Percentiles rank a stretch among this genome's conserved stretches.
These are phyloP conservation scores for Thymelicus acteon DNA, from an alignment of 2,888 invertebrate genomes.

Conservation along the genomic window DNA sequence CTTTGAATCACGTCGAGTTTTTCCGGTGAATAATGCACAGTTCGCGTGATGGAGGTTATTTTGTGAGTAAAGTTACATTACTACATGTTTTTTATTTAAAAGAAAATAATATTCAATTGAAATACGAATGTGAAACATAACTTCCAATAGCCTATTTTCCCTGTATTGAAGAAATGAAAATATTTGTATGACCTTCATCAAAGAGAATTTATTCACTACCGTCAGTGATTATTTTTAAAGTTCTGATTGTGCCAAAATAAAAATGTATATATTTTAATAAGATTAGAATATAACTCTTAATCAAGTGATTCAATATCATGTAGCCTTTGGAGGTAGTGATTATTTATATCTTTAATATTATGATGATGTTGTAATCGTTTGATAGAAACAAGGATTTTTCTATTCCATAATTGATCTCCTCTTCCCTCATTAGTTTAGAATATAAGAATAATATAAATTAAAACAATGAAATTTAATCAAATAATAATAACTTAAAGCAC, in stretches of 20 bases:
- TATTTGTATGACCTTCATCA: too few relatives aligned
- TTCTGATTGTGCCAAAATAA: constrained; percentile 5
- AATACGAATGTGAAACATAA: too few relatives aligned
- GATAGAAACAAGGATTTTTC: constrained; percentile 57
- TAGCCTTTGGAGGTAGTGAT: constrained; percentile 63
- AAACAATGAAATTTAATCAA: constrained; percentile 17
- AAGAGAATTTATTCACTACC: too few relatives aligned
- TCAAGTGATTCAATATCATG: constrained; percentile 43
- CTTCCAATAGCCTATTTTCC: too few relatives aligned
- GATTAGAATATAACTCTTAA: constrained; percentile 17
- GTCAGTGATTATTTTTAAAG: background rate
- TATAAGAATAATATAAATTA: constrained; percentile 31
- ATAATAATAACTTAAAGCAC: constrained; percentile 14
- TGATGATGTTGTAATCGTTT: constrained; percentile 54
- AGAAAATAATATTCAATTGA: too few relatives aligned
- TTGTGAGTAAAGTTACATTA: background rate
- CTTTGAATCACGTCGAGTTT: background rate
- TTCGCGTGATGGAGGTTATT: background rate
- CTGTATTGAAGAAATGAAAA: too few relatives aligned
- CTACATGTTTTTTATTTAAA: too few relatives aligned
- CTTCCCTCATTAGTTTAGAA: constrained; percentile 53
- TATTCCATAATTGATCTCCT: constrained; percentile 77
- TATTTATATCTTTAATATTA: constrained; percentile 54
- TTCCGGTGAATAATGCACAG: background rate
- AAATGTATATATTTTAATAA: constrained; percentile 13